Conservation (phyloP, 2,888 invertebrate species). For the Gnatocerus cornutus region DNA sequence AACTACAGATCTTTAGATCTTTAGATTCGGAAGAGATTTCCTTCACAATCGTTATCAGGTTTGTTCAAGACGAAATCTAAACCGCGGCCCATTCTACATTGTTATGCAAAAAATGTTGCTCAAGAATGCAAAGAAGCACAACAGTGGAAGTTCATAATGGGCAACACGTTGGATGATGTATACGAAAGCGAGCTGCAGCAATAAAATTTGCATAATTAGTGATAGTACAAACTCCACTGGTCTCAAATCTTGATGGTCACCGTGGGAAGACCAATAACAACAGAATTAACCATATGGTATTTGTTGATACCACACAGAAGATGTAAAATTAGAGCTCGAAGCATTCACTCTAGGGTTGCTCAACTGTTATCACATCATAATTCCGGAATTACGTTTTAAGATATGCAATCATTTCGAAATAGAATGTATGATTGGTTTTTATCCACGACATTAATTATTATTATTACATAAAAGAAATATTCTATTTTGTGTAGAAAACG, state of each 20-base stretch:
- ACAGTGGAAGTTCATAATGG: constrained; percentile 5
- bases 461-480: constrained; percentile 11
- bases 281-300: constrained; percentile 19
- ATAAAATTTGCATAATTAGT: constrained; percentile 45
- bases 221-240: constrained; percentile 34
- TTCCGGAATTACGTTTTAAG: background rate
- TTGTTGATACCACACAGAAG: constrained; percentile 6
- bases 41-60: no score
- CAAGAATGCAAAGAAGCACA: background rate
- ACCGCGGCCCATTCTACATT: no score
- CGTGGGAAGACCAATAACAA: constrained; percentile 39
- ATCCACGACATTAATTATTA: constrained; percentile 19
- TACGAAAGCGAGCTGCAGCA: constrained; percentile 17
- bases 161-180: constrained; percentile 26
- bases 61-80: no score
- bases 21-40: no score
- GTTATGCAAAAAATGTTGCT: no score
- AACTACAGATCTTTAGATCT: no score
- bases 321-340: no score
- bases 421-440: constrained; percentile 6
- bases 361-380: constrained; percentile 12
- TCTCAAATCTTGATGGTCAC: constrained; percentile 39
- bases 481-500: constrained; percentile 27
- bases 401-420: constrained; percentile 24
- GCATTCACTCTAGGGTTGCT: constrained; percentile 11